A percentile compares a stretch with the other conserved stretches of the same genome.
phyloP scores from a whole-genome alignment of 1,140 invertebrate species.

The Zaprionus taronus region DNA sequence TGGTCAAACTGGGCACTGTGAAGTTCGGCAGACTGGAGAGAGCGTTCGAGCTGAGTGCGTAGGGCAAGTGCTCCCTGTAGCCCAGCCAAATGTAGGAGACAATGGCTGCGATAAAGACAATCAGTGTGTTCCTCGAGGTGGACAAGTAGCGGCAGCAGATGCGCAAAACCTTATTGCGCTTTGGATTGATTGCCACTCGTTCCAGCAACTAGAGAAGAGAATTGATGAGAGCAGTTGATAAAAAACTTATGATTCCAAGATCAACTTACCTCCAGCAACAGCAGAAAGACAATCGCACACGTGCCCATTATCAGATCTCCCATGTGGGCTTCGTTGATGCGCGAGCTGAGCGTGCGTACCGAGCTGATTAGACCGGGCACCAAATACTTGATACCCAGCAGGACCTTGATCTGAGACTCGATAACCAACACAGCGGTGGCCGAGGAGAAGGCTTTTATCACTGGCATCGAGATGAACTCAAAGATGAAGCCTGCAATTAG shows the following conservation, averaged over 20 bases:
- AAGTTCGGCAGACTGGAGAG: conserved; percentile 88
- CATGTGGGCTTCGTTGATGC: conserved; percentile 87
- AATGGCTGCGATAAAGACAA: conserved; percentile 89
- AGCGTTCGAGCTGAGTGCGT: conserved; percentile 84
- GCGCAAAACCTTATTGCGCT: conserved; percentile 84
- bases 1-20: conserved; percentile 87
- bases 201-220: conserved; percentile 49
- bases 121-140: conserved; percentile 91
- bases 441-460: conserved; percentile 97
- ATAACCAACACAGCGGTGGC: conserved; percentile 97
- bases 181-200: conserved; percentile 58
- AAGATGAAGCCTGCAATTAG: conserved; percentile 91
- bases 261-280: conserved; percentile 88
- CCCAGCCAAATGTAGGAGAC: conserved; percentile 86
- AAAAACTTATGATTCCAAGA: neutral
- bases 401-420: conserved; percentile 93
- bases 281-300: conserved; percentile 88
- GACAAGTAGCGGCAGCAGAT: conserved; percentile 74
- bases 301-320: conserved; percentile 90
- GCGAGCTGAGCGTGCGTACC: conserved; percentile 87
- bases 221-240: neutral
- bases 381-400: conserved; percentile 91
- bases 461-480: conserved; percentile 97
- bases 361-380: conserved; percentile 91
- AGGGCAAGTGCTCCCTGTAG: conserved; percentile 47